Conservation (phyloP, 37 sponge, comb jelly and placozoan species). For the Cliona cf. orientalis region DNA sequence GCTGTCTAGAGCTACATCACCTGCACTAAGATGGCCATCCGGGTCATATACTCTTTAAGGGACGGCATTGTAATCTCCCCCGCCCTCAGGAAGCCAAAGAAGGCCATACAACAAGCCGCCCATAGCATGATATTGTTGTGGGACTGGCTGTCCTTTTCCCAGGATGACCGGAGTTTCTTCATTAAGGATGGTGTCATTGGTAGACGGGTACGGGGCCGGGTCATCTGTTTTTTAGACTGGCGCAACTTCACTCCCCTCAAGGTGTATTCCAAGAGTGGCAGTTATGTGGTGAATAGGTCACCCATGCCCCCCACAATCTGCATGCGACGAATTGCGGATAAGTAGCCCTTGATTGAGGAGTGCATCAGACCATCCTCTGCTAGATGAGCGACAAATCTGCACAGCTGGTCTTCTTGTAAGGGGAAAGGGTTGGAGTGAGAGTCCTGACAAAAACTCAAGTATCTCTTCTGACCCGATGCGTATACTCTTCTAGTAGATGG, state of each 20-base stretch:
- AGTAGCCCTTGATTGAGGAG: slow-evolving; percentile 3
- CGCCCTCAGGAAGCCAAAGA: too few relatives aligned
- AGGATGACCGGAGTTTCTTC: too few relatives aligned
- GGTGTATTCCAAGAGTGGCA: slow-evolving; percentile 9
- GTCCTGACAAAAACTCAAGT: background rate
- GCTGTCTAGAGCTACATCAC: too few relatives aligned
- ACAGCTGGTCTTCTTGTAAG: background rate
- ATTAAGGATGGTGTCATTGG: too few relatives aligned
- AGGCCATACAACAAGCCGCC: too few relatives aligned
- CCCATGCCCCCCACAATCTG: slow-evolving; percentile 7
- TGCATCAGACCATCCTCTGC: background rate
- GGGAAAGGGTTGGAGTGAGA: background rate
- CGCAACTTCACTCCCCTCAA: slow-evolving; percentile 15
- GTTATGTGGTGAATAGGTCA: background rate
- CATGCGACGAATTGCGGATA: background rate
- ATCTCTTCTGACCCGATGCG: background rate
- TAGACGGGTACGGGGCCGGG: too few relatives aligned
- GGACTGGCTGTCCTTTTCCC: too few relatives aligned
- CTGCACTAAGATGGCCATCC: too few relatives aligned
- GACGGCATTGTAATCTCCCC: too few relatives aligned
- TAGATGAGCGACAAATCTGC: background rate
- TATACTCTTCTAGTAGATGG: background rate
- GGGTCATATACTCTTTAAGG: too few relatives aligned
- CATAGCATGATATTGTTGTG: too few relatives aligned
- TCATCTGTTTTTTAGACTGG: too few relatives aligned